Conservation (phyloP, 2,113 vertebrate genomes). For the Coregonus clupeaformis region DNA sequence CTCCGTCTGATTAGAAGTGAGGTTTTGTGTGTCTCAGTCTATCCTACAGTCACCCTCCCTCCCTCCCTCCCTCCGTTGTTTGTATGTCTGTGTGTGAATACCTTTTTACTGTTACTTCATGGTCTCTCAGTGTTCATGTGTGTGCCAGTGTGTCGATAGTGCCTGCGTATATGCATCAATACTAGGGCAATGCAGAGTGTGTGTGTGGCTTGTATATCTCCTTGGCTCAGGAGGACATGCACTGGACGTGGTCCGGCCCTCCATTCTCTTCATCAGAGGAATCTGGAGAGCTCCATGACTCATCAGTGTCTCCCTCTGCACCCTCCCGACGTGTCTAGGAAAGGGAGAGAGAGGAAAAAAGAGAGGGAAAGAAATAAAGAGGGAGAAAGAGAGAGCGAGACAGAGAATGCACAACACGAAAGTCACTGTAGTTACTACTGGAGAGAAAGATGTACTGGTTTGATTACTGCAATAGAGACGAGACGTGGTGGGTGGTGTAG, state of each 20-base stretch:
- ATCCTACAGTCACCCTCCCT: conserved; percentile 30
- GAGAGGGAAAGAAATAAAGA: not conserved
- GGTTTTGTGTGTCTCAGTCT: conserved; percentile 26
- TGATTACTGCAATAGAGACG: no score
- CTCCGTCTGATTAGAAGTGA: conserved; percentile 44
- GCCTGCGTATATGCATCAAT: conserved; percentile 69
- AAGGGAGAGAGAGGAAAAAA: not conserved
- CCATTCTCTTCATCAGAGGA: conserved; percentile 89
- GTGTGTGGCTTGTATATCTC: conserved; percentile 9
- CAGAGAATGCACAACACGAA: not conserved
- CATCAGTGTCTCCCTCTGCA: conserved; percentile 83
- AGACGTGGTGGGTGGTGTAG: no score
- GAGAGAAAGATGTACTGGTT: not conserved
- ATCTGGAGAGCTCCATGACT: conserved; percentile 88
- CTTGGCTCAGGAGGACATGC: conserved; percentile 89
- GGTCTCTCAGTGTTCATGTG: conserved; percentile 47
- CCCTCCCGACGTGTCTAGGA: conserved; percentile 77
- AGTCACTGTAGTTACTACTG: no score
- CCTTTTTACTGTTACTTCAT: conserved; percentile 21
- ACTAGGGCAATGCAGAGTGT: conserved; percentile 51
- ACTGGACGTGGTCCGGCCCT: conserved; percentile 90
- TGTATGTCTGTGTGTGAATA: conserved; percentile 38
- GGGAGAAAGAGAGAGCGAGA: not conserved
- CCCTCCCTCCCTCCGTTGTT: conserved; percentile 37
- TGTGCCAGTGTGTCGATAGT: conserved; percentile 69